phyloP scores from a whole-genome alignment of 1,140 invertebrate genomes.

The Drosophila pruinosa region DNA sequence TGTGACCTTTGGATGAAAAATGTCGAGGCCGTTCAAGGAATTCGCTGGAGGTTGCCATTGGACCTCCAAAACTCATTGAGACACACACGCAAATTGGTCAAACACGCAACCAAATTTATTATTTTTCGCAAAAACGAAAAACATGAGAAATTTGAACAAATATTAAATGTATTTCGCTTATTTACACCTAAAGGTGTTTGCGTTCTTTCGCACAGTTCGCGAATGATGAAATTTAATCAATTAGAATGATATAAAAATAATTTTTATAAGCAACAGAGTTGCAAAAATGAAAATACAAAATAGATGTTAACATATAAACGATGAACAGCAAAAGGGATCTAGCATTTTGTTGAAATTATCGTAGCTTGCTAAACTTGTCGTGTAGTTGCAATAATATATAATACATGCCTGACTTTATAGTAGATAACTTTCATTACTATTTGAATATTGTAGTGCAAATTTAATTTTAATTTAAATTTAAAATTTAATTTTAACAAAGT shows the following conservation, averaged over 20 bases:
- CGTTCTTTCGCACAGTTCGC: not conserved
- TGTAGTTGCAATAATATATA: too few species aligned
- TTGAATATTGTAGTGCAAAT: too few species aligned
- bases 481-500: too few species aligned
- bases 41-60: conserved; percentile 44
- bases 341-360: too few species aligned
- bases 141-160: conserved; percentile 17
- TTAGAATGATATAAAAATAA: not conserved
- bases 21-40: conserved; percentile 61
- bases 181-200: conserved; percentile 34
- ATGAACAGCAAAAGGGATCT: not conserved
- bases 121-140: conserved; percentile 11
- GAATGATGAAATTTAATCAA: not conserved
- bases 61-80: conserved; percentile 61
- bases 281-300: not conserved
- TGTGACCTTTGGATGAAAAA: conserved; percentile 55
- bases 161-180: not conserved
- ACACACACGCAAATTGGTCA: conserved; percentile 72
- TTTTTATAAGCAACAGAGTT: too few species aligned
- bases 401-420: too few species aligned
- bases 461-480: too few species aligned
- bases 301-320: not conserved
- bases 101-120: conserved; percentile 55
- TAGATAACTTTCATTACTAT: too few species aligned
- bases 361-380: too few species aligned